Percentiles rank a stretch among this genome's conserved stretches.
phyloP scores from a whole-genome alignment of 2,797 vertebrate genomes.

The Percopsis omiscomaycus region DNA sequence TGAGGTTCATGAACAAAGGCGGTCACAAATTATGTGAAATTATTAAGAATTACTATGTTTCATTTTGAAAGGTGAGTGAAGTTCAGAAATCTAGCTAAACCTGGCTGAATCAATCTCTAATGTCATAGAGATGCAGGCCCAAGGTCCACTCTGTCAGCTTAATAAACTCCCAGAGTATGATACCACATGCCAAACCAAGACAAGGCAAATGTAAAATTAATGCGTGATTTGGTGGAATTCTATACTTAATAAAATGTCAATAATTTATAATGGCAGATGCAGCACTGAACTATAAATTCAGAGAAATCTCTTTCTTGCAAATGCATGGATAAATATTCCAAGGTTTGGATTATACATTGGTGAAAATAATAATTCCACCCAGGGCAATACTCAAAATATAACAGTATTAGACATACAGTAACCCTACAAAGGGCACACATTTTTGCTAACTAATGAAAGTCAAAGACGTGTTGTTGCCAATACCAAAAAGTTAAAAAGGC shows the following conservation, averaged over 20 bases:
- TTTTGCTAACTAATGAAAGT: too few species aligned
- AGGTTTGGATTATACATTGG: constrained; percentile 3
- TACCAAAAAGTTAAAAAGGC: too few species aligned
- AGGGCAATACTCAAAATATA: too few species aligned
- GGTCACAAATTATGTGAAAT: neutral
- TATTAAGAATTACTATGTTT: constrained; percentile 1
- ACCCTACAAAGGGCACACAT: too few species aligned
- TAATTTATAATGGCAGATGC: constrained; percentile 44
- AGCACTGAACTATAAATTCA: constrained; percentile 9
- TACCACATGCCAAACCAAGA: constrained; percentile 39
- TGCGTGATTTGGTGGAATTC: constrained; percentile 49
- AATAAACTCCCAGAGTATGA: constrained; percentile 43
- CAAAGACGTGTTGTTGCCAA: too few species aligned
- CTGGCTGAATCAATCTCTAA: neutral
- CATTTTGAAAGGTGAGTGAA: neutral
- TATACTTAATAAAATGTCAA: constrained; percentile 42
- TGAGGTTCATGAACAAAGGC: neutral
- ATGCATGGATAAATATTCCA: neutral
- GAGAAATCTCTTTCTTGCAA: constrained; percentile 2
- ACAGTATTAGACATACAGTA: too few species aligned
- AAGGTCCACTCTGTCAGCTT: constrained; percentile 36
- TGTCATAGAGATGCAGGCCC: constrained; percentile 29
- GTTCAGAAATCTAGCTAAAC: too few species aligned
- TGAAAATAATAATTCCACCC: neutral
- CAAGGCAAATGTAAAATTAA: constrained; percentile 57